Evolutionary conservation across 2,113 vertebrate genomes (phyloP).

Genomic region (Panthera leo): DNA sequence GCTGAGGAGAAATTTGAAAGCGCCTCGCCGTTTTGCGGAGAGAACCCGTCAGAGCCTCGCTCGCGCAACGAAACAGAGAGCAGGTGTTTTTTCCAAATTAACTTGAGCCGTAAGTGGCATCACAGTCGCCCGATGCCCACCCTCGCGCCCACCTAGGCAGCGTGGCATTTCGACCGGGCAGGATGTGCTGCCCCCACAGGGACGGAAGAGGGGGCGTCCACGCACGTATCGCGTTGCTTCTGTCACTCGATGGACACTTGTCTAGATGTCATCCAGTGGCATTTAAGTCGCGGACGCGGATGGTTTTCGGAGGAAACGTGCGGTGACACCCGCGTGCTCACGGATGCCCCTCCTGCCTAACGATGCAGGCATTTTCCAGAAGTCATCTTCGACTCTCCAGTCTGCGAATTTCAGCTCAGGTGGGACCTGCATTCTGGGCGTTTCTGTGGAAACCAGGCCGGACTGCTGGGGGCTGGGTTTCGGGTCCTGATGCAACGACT

Average conservation of each 20-base stretch:
- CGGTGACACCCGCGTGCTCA: not conserved
- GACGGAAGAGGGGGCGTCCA: not conserved
- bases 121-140: not conserved
- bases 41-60: not conserved
- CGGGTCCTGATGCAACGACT: not conserved
- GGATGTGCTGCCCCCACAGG: not conserved
- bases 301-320: not conserved
- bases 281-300: not conserved
- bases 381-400: not conserved
- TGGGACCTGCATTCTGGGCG: slow-evolving; percentile 7
- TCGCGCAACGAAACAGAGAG: not conserved
- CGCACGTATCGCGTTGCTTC: not conserved
- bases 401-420: slow-evolving; percentile 7
- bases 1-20: slow-evolving; percentile 3
- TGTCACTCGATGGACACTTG: not conserved
- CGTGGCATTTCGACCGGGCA: not conserved
- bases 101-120: not conserved
- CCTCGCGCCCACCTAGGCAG: fast-evolving
- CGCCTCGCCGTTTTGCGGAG: not conserved
- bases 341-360: not conserved
- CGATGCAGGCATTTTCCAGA: not conserved
- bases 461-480: not conserved
- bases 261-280: not conserved
- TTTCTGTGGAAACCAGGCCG: slow-evolving; percentile 75
- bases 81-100: not conserved